Percentiles rank a stretch among this genome's conserved stretches.
Conservation (phyloP, 1,140 invertebrate genomes). For the Leptopilina boulardi region DNA sequence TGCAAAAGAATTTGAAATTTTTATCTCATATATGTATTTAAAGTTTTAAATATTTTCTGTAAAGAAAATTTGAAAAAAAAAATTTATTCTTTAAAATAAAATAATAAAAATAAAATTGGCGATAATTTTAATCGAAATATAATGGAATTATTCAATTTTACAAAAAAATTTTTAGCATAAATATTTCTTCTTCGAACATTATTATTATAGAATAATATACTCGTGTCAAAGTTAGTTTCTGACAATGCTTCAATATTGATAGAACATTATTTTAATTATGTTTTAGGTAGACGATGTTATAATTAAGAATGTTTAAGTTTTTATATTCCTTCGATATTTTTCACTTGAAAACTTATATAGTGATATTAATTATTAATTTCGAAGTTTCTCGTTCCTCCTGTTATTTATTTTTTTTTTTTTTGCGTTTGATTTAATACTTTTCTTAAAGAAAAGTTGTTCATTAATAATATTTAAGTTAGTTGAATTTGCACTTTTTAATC, state of each 20-base stretch:
- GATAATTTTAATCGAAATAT: too few relatives aligned
- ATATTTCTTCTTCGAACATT: background rate
- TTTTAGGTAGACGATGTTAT: too few relatives aligned
- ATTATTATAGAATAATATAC: background rate
- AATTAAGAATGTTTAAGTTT: slow-evolving; percentile 1
- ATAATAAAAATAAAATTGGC: too few relatives aligned
- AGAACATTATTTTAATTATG: background rate
- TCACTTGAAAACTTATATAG: slow-evolving; percentile 15
- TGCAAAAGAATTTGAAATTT: too few relatives aligned
- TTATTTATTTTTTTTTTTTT: background rate
- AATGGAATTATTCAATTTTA: too few relatives aligned
- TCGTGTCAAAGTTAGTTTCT: background rate
- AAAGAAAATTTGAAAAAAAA: too few relatives aligned
- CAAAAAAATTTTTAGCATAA: too few relatives aligned
- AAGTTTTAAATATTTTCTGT: too few relatives aligned
- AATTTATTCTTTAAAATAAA: too few relatives aligned
- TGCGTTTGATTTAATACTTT: background rate
- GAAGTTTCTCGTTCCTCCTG: slow-evolving; percentile 13
- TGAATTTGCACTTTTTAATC: slow-evolving; percentile 36
- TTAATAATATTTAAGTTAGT: slow-evolving; percentile 3
- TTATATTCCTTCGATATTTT: background rate
- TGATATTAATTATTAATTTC: slow-evolving; percentile 28
- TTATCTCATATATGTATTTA: too few relatives aligned
- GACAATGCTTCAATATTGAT: background rate
- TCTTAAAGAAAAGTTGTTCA: slow-evolving; percentile 23